Percentiles rank a stretch among this genome's conserved stretches.
These are phyloP conservation scores for Scaptomyza hsui DNA, from an alignment of 1,140 invertebrate genomes.

Conservation along the genomic window DNA sequence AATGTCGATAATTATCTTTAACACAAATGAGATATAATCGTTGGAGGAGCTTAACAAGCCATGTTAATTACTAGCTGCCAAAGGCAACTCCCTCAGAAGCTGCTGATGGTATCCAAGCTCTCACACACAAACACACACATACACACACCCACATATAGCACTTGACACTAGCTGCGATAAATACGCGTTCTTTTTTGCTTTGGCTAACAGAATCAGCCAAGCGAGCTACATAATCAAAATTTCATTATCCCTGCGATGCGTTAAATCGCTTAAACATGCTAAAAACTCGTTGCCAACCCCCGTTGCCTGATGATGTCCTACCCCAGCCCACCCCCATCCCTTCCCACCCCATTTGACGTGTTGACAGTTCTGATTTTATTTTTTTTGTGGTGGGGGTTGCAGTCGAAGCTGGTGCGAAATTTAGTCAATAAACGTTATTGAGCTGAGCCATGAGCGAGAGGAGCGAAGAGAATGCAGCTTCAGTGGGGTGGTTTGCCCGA, in stretches of 20 bases:
- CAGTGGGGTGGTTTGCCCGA: conserved; percentile 60
- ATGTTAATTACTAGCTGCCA: conserved; percentile 45
- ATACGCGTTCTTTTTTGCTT: conserved; percentile 15
- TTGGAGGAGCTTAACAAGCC: conserved; percentile 32
- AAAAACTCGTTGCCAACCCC: conserved; percentile 48
- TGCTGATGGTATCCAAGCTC: conserved; percentile 31
- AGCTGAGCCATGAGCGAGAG: conserved; percentile 29
- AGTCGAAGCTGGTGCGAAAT: conserved; percentile 76
- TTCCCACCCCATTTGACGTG: conserved; percentile 63
- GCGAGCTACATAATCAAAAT: conserved; percentile 77
- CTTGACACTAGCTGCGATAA: conserved; percentile 60
- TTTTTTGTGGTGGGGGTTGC: conserved; percentile 22
- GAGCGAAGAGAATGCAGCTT: conserved; percentile 15
- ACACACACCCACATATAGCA: neutral
- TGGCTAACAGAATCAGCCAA: conserved; percentile 59
- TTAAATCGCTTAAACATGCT: conserved; percentile 81
- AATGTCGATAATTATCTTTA: conserved; percentile 1
- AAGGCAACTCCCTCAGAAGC: conserved; percentile 3
- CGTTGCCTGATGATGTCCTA: neutral
- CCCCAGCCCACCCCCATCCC: no score
- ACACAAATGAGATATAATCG: conserved; percentile 17
- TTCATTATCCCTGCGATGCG: conserved; percentile 82
- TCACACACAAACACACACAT: conserved; percentile 14
- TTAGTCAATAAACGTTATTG: conserved; percentile 80
- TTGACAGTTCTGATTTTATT: conserved; percentile 71